phyloP scores from a whole-genome alignment of 2,113 vertebrate species.

The Centropus bengalensis region DNA sequence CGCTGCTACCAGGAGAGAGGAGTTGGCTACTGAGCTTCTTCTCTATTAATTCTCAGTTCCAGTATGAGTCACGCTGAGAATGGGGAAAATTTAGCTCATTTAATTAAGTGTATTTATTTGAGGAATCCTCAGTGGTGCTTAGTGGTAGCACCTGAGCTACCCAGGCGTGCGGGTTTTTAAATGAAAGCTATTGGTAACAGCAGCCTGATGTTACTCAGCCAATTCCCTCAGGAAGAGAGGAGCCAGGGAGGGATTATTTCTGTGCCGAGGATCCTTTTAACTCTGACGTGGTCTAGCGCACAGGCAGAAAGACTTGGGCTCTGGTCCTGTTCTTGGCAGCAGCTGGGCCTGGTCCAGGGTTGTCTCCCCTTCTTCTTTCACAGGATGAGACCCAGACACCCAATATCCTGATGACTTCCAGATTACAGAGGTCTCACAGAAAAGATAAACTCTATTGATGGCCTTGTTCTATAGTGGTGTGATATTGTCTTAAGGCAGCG shows the following conservation, averaged over 20 bases:
- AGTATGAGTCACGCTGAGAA: background rate
- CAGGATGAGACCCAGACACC: fast-evolving
- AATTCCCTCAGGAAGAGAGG: background rate
- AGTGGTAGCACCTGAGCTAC: background rate
- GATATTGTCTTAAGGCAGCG: background rate
- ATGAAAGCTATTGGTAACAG: background rate
- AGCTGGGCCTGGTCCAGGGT: background rate
- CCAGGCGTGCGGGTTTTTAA: fast-evolving
- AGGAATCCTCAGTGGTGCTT: background rate
- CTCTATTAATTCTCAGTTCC: background rate
- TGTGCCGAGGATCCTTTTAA: background rate
- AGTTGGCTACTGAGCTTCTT: background rate
- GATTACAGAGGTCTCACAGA: background rate
- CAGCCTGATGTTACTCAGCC: background rate
- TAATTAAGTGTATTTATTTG: background rate
- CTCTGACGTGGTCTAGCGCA: fast-evolving
- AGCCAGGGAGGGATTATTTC: background rate
- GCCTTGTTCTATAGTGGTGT: background rate
- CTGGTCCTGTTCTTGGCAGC: background rate
- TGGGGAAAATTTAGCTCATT: background rate
- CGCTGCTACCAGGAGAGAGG: background rate
- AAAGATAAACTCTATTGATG: background rate
- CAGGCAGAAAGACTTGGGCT: background rate
- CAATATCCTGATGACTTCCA: background rate
- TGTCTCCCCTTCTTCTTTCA: background rate